A percentile compares a stretch with the other conserved stretches of the same genome.
These are phyloP conservation scores for Dendrocopos noguchii DNA, from an alignment of 2,113 vertebrate genomes.

Conservation along the genomic window DNA sequence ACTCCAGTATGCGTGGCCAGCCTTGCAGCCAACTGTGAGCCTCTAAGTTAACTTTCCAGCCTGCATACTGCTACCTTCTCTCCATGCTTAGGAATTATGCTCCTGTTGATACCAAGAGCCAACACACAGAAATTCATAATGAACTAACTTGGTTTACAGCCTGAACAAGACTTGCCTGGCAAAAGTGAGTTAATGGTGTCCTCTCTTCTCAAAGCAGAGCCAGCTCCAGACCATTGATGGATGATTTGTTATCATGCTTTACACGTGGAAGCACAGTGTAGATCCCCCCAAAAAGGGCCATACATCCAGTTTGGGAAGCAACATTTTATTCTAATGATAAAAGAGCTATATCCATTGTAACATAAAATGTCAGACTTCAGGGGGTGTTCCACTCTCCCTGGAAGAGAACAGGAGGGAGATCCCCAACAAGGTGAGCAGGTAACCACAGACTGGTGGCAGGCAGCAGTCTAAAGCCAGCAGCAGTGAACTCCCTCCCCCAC, in stretches of 20 bases:
- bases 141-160: neutral
- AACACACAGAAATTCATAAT: neutral
- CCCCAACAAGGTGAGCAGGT: neutral
- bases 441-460: neutral
- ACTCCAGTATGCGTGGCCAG: neutral
- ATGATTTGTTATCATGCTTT: neutral
- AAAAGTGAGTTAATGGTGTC: neutral
- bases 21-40: neutral
- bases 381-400: neutral
- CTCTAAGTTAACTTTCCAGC: neutral
- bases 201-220: neutral
- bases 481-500: neutral
- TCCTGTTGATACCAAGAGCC: slow-evolving; percentile 2
- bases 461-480: neutral
- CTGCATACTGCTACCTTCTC: neutral
- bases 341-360: neutral
- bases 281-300: neutral
- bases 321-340: slow-evolving; percentile 35
- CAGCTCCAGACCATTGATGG: neutral
- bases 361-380: neutral
- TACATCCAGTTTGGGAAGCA: neutral
- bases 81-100: neutral
- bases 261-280: neutral
- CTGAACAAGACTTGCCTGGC: neutral
- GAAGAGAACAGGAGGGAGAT: neutral